These are phyloP conservation scores for Pammene aurita DNA, from an alignment of 2,888 invertebrate genomes.

Conservation along the genomic window DNA sequence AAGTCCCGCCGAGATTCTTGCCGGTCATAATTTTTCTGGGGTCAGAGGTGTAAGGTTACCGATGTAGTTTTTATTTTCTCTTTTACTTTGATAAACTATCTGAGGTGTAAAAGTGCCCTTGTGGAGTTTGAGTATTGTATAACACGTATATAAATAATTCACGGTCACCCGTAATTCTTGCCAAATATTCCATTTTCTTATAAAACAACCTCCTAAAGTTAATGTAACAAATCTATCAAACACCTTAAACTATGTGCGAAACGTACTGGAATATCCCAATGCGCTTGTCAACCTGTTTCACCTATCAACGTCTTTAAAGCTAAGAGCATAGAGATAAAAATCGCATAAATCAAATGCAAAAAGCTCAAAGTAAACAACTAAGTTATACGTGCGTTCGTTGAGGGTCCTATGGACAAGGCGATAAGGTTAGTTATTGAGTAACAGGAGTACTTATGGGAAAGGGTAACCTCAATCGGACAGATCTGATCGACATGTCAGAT, in stretches of 20 bases:
- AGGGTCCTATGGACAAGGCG: neutral
- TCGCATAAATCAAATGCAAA: neutral
- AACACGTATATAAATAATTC: too few species aligned
- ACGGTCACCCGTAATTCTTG: neutral
- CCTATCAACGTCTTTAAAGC: neutral
- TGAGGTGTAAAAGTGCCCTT: too few species aligned
- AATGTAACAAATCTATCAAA: slow-evolving; percentile 20
- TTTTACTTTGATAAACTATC: too few species aligned
- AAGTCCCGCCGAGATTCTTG: too few species aligned
- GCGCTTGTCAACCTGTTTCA: neutral
- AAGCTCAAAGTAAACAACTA: neutral
- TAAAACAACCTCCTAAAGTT: slow-evolving; percentile 9
- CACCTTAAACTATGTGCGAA: slow-evolving; percentile 18
- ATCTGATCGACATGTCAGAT: slow-evolving; percentile 34
- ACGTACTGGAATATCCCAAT: neutral
- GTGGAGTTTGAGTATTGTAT: too few species aligned
- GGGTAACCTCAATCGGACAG: neutral
- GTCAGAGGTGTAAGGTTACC: too few species aligned
- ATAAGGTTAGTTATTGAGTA: slow-evolving; percentile 2
- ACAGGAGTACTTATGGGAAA: neutral
- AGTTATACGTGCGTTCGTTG: neutral
- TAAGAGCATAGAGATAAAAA: neutral
- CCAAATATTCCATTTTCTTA: neutral
- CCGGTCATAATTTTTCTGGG: too few species aligned
- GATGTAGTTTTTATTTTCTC: too few species aligned